Percentiles rank a stretch among this genome's conserved stretches.
Conservation (phyloP, 2,113 vertebrate species). For the Pedetes capensis region DNA sequence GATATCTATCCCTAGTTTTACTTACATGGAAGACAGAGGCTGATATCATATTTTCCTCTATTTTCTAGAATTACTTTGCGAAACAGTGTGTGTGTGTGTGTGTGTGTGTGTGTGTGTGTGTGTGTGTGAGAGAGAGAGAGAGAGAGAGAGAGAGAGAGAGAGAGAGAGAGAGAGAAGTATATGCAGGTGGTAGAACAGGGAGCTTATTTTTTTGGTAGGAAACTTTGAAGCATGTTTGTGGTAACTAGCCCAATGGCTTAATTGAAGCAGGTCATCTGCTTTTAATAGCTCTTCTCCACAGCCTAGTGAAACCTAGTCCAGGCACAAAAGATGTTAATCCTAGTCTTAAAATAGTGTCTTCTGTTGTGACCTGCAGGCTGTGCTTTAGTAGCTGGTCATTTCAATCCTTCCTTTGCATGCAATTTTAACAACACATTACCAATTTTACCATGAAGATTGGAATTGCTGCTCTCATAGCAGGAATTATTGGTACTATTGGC, state of each 20-base stretch:
- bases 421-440: not conserved
- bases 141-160: not conserved
- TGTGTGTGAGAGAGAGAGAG: not conserved
- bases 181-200: no score
- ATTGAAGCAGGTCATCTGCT: conserved; percentile 76
- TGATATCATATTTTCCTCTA: not conserved
- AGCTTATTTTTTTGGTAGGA: not conserved
- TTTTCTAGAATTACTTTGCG: not conserved
- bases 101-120: no score
- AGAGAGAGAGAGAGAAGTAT: not conserved
- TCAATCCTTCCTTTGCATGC: not conserved
- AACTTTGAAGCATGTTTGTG: not conserved
- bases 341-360: conserved; percentile 87
- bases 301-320: conserved; percentile 84
- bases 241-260: conserved; percentile 74
- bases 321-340: conserved; percentile 68
- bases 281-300: conserved; percentile 78
- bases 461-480: conserved; percentile 83
- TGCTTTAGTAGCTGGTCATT: conserved; percentile 25
- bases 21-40: not conserved
- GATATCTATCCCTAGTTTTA: not conserved
- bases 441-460: conserved; percentile 87
- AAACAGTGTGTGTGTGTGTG: no score
- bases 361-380: not conserved
- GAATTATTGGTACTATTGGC: conserved; percentile 84